phyloP scores from a whole-genome alignment of 2,113 vertebrate species.

The Aspidoscelis tigris region DNA sequence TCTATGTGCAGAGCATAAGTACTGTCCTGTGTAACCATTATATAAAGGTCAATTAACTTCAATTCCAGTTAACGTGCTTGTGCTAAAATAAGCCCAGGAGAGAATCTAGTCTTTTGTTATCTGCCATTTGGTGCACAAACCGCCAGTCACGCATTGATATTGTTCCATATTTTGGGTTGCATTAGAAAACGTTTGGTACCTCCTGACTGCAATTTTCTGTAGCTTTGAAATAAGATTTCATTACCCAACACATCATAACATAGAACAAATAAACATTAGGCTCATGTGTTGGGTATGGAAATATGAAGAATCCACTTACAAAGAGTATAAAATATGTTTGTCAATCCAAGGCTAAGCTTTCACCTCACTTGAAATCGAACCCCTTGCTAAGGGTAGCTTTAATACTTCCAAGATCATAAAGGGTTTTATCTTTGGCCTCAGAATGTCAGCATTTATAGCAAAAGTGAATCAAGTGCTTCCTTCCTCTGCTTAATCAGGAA shows the following conservation, averaged over 20 bases:
- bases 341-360: slow-evolving; percentile 58
- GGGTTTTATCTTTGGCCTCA: slow-evolving; percentile 68
- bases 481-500: slow-evolving; percentile 80
- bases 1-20: slow-evolving; percentile 61
- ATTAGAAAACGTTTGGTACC: slow-evolving; percentile 33
- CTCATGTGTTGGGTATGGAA: not conserved
- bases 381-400: slow-evolving; percentile 57
- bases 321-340: slow-evolving; percentile 20
- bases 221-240: not conserved
- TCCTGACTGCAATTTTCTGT: slow-evolving; percentile 1
- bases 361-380: slow-evolving; percentile 65
- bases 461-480: slow-evolving; percentile 78
- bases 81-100: slow-evolving; percentile 69
- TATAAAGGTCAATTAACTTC: slow-evolving; percentile 68
- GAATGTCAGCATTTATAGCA: slow-evolving; percentile 79
- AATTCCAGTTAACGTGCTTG: slow-evolving; percentile 61
- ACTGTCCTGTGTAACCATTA: slow-evolving; percentile 66
- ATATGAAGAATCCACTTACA: slow-evolving; percentile 30
- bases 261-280: not conserved
- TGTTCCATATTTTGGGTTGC: slow-evolving; percentile 18
- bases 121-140: slow-evolving; percentile 20
- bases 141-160: slow-evolving; percentile 29
- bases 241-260: not conserved
- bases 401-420: slow-evolving; percentile 63
- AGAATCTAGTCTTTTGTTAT: slow-evolving; percentile 38